These are phyloP conservation scores for Myrmophylax atrothorax DNA, from an alignment of 2,113 vertebrate species.

Conservation along the genomic window DNA sequence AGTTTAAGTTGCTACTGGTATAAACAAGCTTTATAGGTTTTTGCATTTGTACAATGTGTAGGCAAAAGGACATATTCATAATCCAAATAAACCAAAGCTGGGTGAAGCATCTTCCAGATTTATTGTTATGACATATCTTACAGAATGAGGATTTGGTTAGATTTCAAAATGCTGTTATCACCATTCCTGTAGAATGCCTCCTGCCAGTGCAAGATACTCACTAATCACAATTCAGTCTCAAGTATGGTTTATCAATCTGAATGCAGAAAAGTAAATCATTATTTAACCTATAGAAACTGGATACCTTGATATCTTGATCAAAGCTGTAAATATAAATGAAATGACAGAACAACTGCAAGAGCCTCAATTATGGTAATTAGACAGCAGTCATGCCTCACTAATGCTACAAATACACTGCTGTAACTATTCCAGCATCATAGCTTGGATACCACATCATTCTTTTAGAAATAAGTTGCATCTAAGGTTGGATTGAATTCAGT, in stretches of 20 bases:
- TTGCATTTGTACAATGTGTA: background rate
- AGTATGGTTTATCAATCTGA: background rate
- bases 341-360: slow-evolving; percentile 1
- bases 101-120: background rate
- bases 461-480: background rate
- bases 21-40: background rate
- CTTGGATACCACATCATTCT: background rate
- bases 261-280: background rate
- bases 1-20: background rate
- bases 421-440: background rate
- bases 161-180: background rate
- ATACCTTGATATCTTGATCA: background rate
- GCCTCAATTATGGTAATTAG: slow-evolving; percentile 36
- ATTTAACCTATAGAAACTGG: background rate
- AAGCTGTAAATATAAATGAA: slow-evolving; percentile 7
- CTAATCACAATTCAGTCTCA: background rate
- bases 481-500: background rate
- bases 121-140: background rate
- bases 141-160: background rate
- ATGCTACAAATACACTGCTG: background rate
- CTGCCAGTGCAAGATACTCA: background rate
- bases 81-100: background rate
- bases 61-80: background rate
- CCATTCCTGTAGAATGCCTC: background rate
- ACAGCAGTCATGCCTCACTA: background rate